phyloP scores from a whole-genome alignment of 2,113 vertebrate genomes.

The Cryptotis parvus region DNA sequence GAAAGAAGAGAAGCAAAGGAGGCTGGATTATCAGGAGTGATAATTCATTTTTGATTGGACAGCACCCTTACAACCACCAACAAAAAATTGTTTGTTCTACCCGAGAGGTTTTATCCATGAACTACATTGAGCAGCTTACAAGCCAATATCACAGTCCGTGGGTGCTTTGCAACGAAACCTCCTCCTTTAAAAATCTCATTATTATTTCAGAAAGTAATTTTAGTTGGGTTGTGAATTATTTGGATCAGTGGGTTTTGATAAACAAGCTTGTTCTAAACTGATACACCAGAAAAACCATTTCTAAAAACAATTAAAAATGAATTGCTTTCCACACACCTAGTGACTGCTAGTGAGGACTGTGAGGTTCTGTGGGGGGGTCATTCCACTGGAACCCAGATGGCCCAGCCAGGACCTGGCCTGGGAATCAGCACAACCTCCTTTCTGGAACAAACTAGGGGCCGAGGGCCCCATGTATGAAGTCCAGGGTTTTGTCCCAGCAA shows the following conservation, averaged over 20 bases:
- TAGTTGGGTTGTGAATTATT: constrained; percentile 65
- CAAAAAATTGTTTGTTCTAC: background rate
- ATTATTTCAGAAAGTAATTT: constrained; percentile 73
- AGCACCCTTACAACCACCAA: background rate
- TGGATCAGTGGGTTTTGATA: constrained; percentile 75
- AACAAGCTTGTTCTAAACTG: constrained; percentile 73
- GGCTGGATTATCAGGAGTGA: too few species aligned
- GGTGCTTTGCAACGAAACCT: background rate
- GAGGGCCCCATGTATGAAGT: too few species aligned
- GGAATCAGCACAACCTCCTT: too few species aligned
- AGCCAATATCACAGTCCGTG: background rate
- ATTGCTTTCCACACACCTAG: constrained; percentile 59
- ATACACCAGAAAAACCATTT: constrained; percentile 71
- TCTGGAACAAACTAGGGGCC: too few species aligned
- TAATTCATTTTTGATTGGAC: too few species aligned
- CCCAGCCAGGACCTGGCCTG: too few species aligned
- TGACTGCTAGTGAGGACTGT: too few species aligned
- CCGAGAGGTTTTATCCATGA: background rate
- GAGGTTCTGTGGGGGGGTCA: too few species aligned
- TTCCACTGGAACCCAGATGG: too few species aligned
- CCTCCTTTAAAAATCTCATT: constrained; percentile 61
- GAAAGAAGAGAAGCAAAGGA: too few species aligned
- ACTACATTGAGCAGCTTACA: background rate
- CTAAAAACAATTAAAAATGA: constrained; percentile 76
- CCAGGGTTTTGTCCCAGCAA: too few species aligned